These are phyloP conservation scores for Pyrocoelia pectoralis DNA, from an alignment of 2,888 invertebrate genomes.

Conservation along the genomic window DNA sequence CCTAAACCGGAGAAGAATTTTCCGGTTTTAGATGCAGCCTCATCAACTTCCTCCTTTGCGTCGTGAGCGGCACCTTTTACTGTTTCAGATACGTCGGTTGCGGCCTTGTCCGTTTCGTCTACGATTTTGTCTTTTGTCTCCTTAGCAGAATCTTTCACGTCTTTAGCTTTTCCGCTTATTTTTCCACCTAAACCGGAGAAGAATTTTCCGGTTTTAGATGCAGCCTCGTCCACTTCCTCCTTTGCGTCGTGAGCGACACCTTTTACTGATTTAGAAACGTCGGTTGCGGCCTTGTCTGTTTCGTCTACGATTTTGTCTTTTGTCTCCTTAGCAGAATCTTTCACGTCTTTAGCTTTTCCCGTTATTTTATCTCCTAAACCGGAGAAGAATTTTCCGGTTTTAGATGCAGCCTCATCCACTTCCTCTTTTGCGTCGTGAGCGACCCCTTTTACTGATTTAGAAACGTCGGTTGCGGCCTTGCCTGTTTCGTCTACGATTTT, in stretches of 20 bases:
- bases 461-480: not conserved
- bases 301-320: not conserved
- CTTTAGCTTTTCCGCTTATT: constrained; percentile 14
- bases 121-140: constrained; percentile 16
- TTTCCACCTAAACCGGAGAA: constrained; percentile 21
- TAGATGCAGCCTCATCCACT: constrained; percentile 40
- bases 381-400: constrained; percentile 33
- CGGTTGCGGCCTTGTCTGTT: not conserved
- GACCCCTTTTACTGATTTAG: not conserved
- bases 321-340: constrained; percentile 8
- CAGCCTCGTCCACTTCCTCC: constrained; percentile 14
- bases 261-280: not conserved
- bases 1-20: constrained; percentile 36
- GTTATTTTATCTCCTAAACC: constrained; percentile 21
- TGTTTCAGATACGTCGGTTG: constrained; percentile 23
- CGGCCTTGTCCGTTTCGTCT: constrained; percentile 11
- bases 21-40: constrained; percentile 28
- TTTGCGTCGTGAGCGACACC: constrained; percentile 24
- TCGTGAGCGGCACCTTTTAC: constrained; percentile 19
- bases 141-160: constrained; percentile 24
- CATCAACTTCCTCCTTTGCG: constrained; percentile 8
- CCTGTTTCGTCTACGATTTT: constrained; percentile 7
- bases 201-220: constrained; percentile 18
- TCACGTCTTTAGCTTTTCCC: constrained; percentile 25
- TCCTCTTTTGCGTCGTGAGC: constrained; percentile 27